phyloP scores from a whole-genome alignment of 2,888 invertebrate genomes.

The Diarsia mendica region DNA sequence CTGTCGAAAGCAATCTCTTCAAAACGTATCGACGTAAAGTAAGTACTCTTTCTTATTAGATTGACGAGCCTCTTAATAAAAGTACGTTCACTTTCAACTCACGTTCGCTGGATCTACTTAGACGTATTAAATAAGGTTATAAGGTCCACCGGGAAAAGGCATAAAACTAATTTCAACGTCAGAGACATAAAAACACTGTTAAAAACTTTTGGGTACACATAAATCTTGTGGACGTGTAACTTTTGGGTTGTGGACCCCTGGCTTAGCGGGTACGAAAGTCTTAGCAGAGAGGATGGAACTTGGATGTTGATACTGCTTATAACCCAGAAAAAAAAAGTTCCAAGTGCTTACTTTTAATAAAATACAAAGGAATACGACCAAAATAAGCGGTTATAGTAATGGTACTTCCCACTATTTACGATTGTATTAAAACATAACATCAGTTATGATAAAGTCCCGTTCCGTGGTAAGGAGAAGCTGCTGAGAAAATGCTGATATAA shows the following conservation, averaged over 20 bases:
- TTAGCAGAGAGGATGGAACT: slow-evolving; percentile 39
- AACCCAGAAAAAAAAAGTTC: slow-evolving; percentile 11
- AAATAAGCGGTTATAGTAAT: slow-evolving; percentile 1
- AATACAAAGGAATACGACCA: slow-evolving; percentile 6
- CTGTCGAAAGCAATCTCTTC: slow-evolving; percentile 37
- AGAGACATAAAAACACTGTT: slow-evolving; percentile 70
- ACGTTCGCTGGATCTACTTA: slow-evolving; percentile 57
- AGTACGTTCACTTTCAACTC: slow-evolving; percentile 54
- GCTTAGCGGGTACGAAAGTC: slow-evolving; percentile 50
- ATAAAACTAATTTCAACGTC: slow-evolving; percentile 69
- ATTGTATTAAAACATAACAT: too few species aligned
- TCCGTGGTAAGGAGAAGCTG: too few species aligned
- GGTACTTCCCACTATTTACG: slow-evolving; percentile 10
- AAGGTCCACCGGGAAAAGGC: slow-evolving; percentile 55
- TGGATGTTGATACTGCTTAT: slow-evolving; percentile 33
- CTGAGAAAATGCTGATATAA: too few species aligned
- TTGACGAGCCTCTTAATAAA: slow-evolving; percentile 45
- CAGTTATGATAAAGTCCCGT: too few species aligned
- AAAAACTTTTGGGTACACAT: slow-evolving; percentile 71
- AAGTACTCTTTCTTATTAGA: slow-evolving; percentile 53
- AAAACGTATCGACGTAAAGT: slow-evolving; percentile 47
- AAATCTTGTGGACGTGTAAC: slow-evolving; percentile 63
- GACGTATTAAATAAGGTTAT: slow-evolving; percentile 58
- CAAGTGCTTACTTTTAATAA: background rate
- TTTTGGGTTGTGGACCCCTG: slow-evolving; percentile 57